A percentile compares a stretch with the other conserved stretches of the same genome.
Conservation (phyloP, 2,797 vertebrate genomes). For the Phoeniculus purpureus region DNA sequence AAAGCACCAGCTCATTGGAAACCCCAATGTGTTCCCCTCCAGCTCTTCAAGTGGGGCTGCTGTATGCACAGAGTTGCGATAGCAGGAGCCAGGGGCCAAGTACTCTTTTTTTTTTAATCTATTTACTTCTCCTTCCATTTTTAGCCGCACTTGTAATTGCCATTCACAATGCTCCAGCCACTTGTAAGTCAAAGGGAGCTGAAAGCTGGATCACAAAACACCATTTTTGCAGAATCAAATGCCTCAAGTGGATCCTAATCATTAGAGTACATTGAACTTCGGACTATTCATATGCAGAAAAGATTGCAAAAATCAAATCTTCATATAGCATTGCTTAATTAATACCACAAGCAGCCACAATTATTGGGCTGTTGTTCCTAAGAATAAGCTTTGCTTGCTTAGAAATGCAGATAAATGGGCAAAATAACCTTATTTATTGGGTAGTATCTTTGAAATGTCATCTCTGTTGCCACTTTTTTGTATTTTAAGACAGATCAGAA, state of each 20-base stretch:
- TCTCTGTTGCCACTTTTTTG: neutral
- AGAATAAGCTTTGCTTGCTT: neutral
- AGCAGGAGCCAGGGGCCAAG: neutral
- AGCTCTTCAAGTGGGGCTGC: rapidly evolving
- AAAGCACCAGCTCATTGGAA: neutral
- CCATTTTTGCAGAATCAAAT: neutral
- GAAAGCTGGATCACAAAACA: neutral
- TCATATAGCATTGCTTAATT: neutral
- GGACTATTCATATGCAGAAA: conserved; percentile 41
- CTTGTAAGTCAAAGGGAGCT: conserved; percentile 7
- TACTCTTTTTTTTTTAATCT: neutral
- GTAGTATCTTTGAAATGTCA: neutral
- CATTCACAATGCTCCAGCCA: neutral
- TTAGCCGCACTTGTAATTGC: neutral
- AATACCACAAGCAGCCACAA: neutral
- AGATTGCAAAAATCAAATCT: neutral
- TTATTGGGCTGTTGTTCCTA: neutral
- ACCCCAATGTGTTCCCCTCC: rapidly evolving
- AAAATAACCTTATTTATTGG: neutral
- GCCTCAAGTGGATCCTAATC: conserved; percentile 24
- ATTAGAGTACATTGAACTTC: conserved; percentile 39
- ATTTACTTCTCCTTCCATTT: neutral
- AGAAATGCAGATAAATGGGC: neutral
- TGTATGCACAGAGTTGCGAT: rapidly evolving
- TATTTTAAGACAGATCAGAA: neutral